These are phyloP conservation scores for Hystrix brachyura DNA, from an alignment of 2,113 vertebrate species.

Conservation along the genomic window DNA sequence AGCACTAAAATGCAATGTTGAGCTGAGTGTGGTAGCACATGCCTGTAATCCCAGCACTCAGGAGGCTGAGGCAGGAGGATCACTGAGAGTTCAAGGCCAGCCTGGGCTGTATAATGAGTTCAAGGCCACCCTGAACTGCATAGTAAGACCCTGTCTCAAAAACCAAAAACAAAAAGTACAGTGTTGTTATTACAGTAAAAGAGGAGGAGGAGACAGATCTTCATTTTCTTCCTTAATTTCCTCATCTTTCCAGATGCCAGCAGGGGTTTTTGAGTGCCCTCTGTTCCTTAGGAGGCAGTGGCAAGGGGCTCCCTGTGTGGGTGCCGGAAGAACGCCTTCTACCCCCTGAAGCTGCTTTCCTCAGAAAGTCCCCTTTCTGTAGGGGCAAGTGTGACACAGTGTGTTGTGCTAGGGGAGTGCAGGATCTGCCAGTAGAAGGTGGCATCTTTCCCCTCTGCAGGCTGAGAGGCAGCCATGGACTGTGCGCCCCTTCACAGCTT, in stretches of 20 bases:
- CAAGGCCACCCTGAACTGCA: no score
- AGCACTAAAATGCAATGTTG: neutral
- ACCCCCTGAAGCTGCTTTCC: neutral
- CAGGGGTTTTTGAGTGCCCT: neutral
- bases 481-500: neutral
- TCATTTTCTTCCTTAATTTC: conserved; percentile 75
- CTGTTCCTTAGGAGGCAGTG: neutral
- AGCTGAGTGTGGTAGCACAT: no score
- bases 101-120: no score
- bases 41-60: no score
- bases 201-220: conserved; percentile 5
- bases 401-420: neutral
- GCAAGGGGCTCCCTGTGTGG: neutral
- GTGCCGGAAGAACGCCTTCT: conserved; percentile 3
- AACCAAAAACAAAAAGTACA: neutral
- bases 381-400: neutral
- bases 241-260: conserved; percentile 54
- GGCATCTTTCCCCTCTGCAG: neutral
- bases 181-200: conserved; percentile 33
- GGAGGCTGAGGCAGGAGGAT: no score
- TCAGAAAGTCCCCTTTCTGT: neutral
- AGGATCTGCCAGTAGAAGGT: neutral
- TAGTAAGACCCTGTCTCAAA: no score
- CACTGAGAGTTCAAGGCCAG: no score
- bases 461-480: neutral